Evolutionary conservation across 2,888 invertebrate species (phyloP).

Genomic region (Cheilosia scutellata): DNA sequence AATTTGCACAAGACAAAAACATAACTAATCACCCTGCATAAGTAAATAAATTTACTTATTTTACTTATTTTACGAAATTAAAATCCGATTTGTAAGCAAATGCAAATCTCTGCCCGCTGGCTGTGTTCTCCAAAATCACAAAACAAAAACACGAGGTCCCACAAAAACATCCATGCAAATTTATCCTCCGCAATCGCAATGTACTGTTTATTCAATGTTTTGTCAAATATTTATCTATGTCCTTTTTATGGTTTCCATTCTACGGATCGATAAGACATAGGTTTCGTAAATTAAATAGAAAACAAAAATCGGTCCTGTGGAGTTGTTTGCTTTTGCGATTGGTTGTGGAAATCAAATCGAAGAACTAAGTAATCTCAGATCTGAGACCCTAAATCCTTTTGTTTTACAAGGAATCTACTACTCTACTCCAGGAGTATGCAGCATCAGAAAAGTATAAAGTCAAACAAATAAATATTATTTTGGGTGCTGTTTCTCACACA

Average conservation of each 20-base stretch:
- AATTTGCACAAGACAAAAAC: neutral
- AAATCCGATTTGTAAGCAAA: slow-evolving; percentile 41
- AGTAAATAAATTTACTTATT: neutral
- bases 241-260: slow-evolving; percentile 35
- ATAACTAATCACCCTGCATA: too few relatives aligned
- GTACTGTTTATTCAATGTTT: slow-evolving; percentile 26
- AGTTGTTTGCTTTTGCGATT: slow-evolving; percentile 6
- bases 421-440: neutral
- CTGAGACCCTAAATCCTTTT: slow-evolving; percentile 28
- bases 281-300: slow-evolving; percentile 33
- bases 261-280: slow-evolving; percentile 10
- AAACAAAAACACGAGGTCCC: neutral
- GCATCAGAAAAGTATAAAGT: slow-evolving; percentile 34
- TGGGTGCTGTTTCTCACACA: slow-evolving; percentile 6
- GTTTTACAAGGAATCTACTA: slow-evolving; percentile 9
- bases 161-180: slow-evolving; percentile 30
- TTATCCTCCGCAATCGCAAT: slow-evolving; percentile 15
- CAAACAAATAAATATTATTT: slow-evolving; percentile 48
- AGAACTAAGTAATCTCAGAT: neutral
- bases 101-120: neutral
- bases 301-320: slow-evolving; percentile 6
- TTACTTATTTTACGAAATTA: neutral
- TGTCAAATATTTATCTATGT: slow-evolving; percentile 55
- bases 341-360: slow-evolving; percentile 10
- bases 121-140: neutral